Evolutionary conservation across 2,797 vertebrate species (phyloP), one percentile per base, ranked within the genome.

Genomic region (Parauchenoglanis ngamensis): DNA sequence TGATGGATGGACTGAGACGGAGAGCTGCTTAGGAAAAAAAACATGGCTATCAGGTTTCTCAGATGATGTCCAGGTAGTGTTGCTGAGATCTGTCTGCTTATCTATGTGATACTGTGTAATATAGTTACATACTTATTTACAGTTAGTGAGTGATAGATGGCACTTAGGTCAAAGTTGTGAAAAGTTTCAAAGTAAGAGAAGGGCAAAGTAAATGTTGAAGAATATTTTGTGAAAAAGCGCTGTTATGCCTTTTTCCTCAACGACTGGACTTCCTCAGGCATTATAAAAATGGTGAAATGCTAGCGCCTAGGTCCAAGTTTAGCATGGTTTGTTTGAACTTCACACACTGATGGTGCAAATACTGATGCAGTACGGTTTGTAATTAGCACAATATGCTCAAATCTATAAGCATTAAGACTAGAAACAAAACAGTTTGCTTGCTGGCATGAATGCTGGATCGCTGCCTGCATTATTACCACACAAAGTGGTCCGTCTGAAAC

Each of bases 1-100:
- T 79, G 86, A 85, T 79, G 40, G 75, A 82, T 70, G 78, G 86
- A 65, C 57, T 86, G 79, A 90, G 80, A 68, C 40, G 84, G 79
- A 61, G 78, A 57, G 72, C n/a, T 63, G 76, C 46, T 85, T 76
- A 86, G 85, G 73, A 87, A 81, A 87, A 84, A 89, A 88, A 91
- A 89, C 89, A 90, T 76, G 75, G 78, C 72, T 88, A 88, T 86
- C 75, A 4, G 88, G 86, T 92, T 91, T 89, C 88, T 79, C 59
- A 77, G 83, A 87, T 44, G 85, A 87, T 80, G 63, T 83, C 61
- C 63, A 84, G 57, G 75, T n/a, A 81, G 12, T 77, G 79, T 73
- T 67, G 72, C 67, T 63, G 78, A 73, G 68, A 63, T 59, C 78
- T 68, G 25, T 75, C 68, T 76, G 35, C 70, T 85, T 83, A 88